These are phyloP conservation scores for Periophthalmodon schlosseri DNA, from an alignment of 2,113 vertebrate genomes.

Conservation along the genomic window DNA sequence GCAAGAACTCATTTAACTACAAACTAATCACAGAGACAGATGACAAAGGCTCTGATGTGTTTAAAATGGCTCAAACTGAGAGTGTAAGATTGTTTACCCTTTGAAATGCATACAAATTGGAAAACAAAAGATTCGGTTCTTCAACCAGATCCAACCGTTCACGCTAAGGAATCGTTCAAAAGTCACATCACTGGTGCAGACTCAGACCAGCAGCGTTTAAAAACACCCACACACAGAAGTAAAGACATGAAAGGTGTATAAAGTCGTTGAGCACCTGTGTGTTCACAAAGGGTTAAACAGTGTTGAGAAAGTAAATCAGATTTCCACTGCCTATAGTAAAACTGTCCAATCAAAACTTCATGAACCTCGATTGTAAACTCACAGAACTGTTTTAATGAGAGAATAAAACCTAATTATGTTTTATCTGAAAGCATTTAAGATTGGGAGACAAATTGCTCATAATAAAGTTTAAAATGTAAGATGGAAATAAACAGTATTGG, in stretches of 20 bases:
- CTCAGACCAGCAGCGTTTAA: constrained; percentile 20
- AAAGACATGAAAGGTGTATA: constrained; percentile 19
- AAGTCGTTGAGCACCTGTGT: constrained; percentile 6
- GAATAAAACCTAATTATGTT: no score
- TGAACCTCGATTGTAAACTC: not conserved
- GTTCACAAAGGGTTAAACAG: constrained; percentile 11
- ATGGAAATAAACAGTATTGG: no score
- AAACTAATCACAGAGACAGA: no score
- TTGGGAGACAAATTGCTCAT: not conserved
- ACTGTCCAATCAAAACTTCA: not conserved
- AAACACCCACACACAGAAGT: constrained; percentile 8
- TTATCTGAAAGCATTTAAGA: no score
- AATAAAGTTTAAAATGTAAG: not conserved
- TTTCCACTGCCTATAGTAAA: constrained; percentile 6
- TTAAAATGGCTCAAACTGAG: no score
- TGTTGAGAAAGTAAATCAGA: not conserved
- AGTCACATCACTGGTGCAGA: constrained; percentile 21
- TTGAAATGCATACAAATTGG: no score
- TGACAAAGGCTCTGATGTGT: no score
- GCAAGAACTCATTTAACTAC: no score
- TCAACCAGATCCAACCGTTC: no score
- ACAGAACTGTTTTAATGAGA: not conserved
- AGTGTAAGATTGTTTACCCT: no score
- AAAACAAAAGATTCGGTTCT: no score
- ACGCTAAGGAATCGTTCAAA: no score